phyloP scores from a whole-genome alignment of 2,113 vertebrate genomes.

The Hystrix cristata region DNA sequence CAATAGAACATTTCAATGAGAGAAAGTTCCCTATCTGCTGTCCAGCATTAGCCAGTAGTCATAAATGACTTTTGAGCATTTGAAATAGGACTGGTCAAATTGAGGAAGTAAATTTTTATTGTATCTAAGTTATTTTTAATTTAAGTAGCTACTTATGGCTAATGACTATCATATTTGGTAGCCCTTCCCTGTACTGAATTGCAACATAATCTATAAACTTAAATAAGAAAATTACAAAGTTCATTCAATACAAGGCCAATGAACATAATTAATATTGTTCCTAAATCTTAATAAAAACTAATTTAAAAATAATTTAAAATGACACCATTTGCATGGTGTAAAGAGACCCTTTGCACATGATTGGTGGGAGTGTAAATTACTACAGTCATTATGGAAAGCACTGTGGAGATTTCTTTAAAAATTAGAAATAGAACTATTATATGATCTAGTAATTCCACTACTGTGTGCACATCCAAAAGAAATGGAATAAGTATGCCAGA shows the following conservation, averaged over 20 bases:
- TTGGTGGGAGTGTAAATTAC: no score
- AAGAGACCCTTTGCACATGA: no score
- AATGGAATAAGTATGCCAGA: no score
- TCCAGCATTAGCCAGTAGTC: not conserved
- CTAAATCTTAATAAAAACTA: not conserved
- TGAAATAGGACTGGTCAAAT: not conserved
- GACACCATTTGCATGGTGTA: not conserved
- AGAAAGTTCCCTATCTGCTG: not conserved
- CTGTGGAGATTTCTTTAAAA: no score
- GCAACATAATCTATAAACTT: not conserved
- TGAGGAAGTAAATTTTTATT: not conserved
- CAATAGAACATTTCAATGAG: not conserved
- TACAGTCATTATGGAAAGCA: no score
- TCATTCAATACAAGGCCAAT: not conserved
- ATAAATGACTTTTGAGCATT: not conserved
- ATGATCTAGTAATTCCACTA: not conserved
- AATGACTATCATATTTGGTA: not conserved
- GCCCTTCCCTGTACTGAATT: not conserved
- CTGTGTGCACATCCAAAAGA: not conserved
- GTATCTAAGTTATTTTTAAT: conserved; percentile 5
- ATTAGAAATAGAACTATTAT: not conserved
- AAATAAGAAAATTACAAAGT: not conserved
- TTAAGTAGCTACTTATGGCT: not conserved
- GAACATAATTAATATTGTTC: not conserved
- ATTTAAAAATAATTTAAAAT: not conserved